Conservation (phyloP, 2,888 invertebrate genomes). For the Yponomeuta plumbellus region DNA sequence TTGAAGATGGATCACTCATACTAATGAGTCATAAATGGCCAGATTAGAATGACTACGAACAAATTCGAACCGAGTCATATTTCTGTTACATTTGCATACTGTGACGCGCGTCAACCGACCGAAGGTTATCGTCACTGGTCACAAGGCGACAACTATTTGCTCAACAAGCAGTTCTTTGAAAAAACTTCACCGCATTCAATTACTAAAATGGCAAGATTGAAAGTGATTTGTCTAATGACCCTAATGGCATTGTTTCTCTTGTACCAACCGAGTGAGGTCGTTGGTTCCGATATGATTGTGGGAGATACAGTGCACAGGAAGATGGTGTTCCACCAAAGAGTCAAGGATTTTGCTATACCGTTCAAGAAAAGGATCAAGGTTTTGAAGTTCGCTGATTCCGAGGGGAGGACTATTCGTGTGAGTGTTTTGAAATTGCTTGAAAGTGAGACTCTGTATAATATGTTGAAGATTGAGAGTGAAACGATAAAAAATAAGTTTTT, state of each 20-base stretch:
- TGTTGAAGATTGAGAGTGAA: too few species aligned
- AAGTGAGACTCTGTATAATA: background rate
- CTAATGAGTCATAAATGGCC: too few species aligned
- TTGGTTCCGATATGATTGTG: slow-evolving; percentile 54
- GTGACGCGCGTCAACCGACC: background rate
- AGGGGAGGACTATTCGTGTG: slow-evolving; percentile 62
- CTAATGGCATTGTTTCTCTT: slow-evolving; percentile 24
- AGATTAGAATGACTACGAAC: too few species aligned
- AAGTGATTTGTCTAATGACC: slow-evolving; percentile 23
- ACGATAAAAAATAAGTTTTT: too few species aligned
- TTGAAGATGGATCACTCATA: too few species aligned
- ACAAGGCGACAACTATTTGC: background rate
- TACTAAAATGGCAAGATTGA: background rate
- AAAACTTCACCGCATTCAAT: slow-evolving; percentile 3
- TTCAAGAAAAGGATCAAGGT: slow-evolving; percentile 64
- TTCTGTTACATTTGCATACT: background rate
- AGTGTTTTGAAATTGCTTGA: slow-evolving; percentile 7
- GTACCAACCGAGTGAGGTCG: slow-evolving; percentile 25
- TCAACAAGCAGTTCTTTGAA: background rate
- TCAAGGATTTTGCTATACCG: slow-evolving; percentile 67
- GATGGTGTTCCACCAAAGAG: slow-evolving; percentile 68
- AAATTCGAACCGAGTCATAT: background rate
- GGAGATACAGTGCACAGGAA: slow-evolving; percentile 68
- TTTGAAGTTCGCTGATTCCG: slow-evolving; percentile 56
- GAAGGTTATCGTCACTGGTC: slow-evolving; percentile 43